Evolutionary conservation across 2,888 invertebrate species (phyloP).

Genomic region (Campaea margaritaria): DNA sequence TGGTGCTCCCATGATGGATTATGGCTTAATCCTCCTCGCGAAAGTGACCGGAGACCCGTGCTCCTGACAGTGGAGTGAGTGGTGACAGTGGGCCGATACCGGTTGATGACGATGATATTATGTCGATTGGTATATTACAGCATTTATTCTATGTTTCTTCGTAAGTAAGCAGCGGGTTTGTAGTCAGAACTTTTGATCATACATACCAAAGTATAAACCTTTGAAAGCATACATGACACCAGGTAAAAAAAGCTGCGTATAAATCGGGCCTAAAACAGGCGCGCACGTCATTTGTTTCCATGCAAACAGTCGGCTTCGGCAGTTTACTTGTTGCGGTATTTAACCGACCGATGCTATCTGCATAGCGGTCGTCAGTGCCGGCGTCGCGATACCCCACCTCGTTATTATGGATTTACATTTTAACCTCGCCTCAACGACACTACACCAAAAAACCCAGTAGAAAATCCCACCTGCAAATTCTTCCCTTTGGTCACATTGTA

Average conservation of each 20-base stretch:
- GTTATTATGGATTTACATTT: slow-evolving; percentile 76
- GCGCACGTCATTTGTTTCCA: slow-evolving; percentile 46
- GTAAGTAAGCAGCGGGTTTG: too few species aligned
- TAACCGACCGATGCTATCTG: slow-evolving; percentile 75
- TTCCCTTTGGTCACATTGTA: not conserved
- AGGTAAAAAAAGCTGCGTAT: slow-evolving; percentile 2
- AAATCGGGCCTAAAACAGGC: slow-evolving; percentile 22
- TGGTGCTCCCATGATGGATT: too few species aligned
- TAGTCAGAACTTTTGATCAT: too few species aligned
- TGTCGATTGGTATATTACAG: too few species aligned
- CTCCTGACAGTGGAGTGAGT: too few species aligned
- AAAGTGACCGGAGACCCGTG: too few species aligned
- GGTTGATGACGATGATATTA: too few species aligned
- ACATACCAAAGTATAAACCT: too few species aligned
- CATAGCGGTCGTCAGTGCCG: slow-evolving; percentile 76
- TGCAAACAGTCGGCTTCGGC: slow-evolving; percentile 61
- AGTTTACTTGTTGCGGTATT: slow-evolving; percentile 82
- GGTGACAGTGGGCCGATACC: too few species aligned
- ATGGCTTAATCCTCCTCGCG: too few species aligned
- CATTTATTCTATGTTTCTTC: too few species aligned
- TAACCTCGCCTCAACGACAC: slow-evolving; percentile 51
- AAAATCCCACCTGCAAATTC: not conserved
- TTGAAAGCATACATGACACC: not conserved
- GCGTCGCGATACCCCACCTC: slow-evolving; percentile 67
- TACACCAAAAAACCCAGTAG: slow-evolving; percentile 8